Conservation (phyloP, 2,797 vertebrate genomes). For the Danio choprae region DNA sequence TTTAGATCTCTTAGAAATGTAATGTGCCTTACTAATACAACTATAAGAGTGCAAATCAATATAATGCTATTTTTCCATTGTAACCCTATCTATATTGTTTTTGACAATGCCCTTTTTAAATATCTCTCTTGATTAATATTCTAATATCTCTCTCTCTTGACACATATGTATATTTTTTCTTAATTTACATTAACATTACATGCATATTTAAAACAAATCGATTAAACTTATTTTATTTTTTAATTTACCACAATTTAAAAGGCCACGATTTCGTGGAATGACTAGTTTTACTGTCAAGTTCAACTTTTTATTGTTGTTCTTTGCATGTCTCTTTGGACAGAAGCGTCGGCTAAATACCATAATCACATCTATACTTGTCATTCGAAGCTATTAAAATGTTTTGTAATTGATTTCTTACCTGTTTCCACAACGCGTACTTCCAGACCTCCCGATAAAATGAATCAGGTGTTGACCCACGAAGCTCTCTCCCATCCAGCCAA, state of each 20-base stretch:
- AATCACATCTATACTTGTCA: too few species aligned
- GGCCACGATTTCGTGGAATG: not conserved
- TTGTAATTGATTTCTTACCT: too few species aligned
- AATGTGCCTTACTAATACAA: slow-evolving; percentile 12
- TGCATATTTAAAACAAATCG: not conserved
- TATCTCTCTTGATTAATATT: not conserved
- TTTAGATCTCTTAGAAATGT: slow-evolving; percentile 9
- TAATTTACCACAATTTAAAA: not conserved
- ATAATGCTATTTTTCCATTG: too few species aligned
- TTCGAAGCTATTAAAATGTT: too few species aligned
- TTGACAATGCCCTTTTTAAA: not conserved
- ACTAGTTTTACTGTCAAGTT: not conserved
- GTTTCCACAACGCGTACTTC: too few species aligned
- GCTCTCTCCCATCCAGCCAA: too few species aligned
- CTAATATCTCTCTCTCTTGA: too few species aligned
- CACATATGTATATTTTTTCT: not conserved
- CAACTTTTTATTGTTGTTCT: not conserved
- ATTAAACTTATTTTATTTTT: not conserved
- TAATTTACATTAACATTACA: slow-evolving; percentile 2
- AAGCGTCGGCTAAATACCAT: not conserved
- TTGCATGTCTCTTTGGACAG: not conserved
- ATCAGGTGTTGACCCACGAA: too few species aligned
- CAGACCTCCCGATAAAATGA: too few species aligned
- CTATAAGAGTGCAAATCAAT: too few species aligned
- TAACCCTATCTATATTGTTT: not conserved